Conservation (phyloP, 1,140 invertebrate genomes). For the Cydia fagiglandana region DNA sequence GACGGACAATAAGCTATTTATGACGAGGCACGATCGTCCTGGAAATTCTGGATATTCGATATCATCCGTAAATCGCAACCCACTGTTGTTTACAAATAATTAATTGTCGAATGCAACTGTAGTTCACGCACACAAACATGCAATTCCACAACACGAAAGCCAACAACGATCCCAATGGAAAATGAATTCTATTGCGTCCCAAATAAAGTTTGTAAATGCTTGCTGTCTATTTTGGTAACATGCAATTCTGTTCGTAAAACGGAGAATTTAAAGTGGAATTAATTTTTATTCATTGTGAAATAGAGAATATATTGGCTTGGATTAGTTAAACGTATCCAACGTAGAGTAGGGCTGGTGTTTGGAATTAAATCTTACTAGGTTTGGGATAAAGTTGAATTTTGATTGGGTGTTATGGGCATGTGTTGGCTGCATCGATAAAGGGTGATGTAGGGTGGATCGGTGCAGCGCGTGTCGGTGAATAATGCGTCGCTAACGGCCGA, state of each 20-base stretch:
- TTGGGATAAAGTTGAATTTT: slow-evolving; percentile 42
- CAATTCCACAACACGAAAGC: slow-evolving; percentile 37
- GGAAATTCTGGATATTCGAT: slow-evolving; percentile 17
- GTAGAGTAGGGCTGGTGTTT: neutral
- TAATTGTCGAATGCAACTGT: slow-evolving; percentile 74
- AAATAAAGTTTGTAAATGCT: slow-evolving; percentile 41
- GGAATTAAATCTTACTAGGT: slow-evolving; percentile 35
- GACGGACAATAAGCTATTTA: slow-evolving; percentile 46
- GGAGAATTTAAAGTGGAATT: slow-evolving; percentile 68
- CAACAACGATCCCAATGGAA: slow-evolving; percentile 32
- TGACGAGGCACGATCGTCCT: slow-evolving; percentile 47
- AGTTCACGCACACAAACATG: slow-evolving; percentile 60
- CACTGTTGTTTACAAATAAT: slow-evolving; percentile 75
- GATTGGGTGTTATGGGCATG: slow-evolving; percentile 33
- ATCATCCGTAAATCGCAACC: slow-evolving; percentile 35
- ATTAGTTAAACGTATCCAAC: slow-evolving; percentile 64
- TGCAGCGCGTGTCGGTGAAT: slow-evolving; percentile 75
- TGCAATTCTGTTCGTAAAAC: slow-evolving; percentile 56
- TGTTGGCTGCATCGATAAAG: slow-evolving; percentile 41
- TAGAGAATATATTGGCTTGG: slow-evolving; percentile 75
- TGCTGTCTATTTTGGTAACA: slow-evolving; percentile 26
- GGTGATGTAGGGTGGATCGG: slow-evolving; percentile 67
- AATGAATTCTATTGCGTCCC: slow-evolving; percentile 37
- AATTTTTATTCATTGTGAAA: slow-evolving; percentile 74
- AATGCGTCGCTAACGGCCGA: slow-evolving; percentile 72